Evolutionary conservation across 2,888 invertebrate species (phyloP), one percentile per base, ranked within the genome.

Genomic region (Apodemia zela): DNA sequence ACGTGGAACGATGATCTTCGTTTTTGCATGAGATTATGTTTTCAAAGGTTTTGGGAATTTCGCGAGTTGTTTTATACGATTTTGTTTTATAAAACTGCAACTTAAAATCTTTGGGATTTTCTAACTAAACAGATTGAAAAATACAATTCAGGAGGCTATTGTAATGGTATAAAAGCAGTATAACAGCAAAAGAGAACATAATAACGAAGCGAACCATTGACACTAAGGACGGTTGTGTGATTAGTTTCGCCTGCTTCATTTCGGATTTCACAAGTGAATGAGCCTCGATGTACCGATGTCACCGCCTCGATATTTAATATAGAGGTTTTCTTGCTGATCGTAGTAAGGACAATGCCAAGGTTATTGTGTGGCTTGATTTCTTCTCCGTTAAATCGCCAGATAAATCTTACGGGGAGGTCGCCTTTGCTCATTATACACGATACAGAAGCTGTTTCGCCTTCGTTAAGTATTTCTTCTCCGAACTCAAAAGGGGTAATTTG

Each of bases 361-460:
- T 75, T 80, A 73, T 93, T 93, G 68, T 89, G 92, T 69, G 87
- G 88, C 72, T 75, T 81, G 61, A 93, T 86, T 66, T 85, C 82
- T 73, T 88, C 85, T 67, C 89, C 92, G 68, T 94, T 93, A 72
- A 94, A 93, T 59, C 92, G 93, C 97, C 97, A 97, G 61, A 93
- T 93, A 70, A 97, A 95, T 69, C 93, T 93, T 68, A 97, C 92
- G 13, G 97, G 97, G 54, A 95, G 87, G 82, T 97, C 97, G 35
- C 97, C 97, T 81, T 96, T 95, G 77, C 93, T 94, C 73, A 96
- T 95, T 59, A 94, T 93, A 80, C 97, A 97, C 62, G 94, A 93
- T 29, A 95, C 94, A 18, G 95, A 95, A 29, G 94, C 94, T 73
- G 94, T 93, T 77, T 95, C 95, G 69, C 95, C 94, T 75, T 95